phyloP scores from a whole-genome alignment of 1,140 invertebrate genomes.

The Psilanteris sp. region DNA sequence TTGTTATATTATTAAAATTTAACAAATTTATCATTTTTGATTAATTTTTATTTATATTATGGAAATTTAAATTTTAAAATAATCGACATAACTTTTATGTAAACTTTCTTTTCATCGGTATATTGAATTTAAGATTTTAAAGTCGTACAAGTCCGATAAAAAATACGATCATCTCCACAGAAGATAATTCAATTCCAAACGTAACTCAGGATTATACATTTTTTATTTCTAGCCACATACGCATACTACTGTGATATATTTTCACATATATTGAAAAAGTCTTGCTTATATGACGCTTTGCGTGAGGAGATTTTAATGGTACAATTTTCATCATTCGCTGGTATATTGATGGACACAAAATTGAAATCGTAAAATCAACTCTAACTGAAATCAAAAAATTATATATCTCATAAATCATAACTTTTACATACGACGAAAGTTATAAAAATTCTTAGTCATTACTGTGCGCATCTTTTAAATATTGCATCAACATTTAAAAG shows the following conservation, averaged over 20 bases:
- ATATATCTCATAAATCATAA: too few species aligned
- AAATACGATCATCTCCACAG: constrained; percentile 5
- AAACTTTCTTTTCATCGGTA: constrained; percentile 3
- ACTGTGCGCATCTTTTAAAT: too few species aligned
- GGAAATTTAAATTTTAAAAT: too few species aligned
- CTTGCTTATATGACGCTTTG: constrained; percentile 17
- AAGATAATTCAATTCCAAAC: constrained; percentile 10
- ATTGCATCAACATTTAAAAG: too few species aligned
- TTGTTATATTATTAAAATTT: too few species aligned
- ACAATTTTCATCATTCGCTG: constrained; percentile 4
- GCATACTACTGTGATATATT: constrained; percentile 4
- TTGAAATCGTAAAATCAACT: neutral
- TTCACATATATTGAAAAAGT: constrained; percentile 8
- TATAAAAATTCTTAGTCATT: too few species aligned
- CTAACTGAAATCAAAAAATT: too few species aligned
- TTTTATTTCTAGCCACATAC: constrained; percentile 25
- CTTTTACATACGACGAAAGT: too few species aligned
- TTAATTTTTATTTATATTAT: too few species aligned
- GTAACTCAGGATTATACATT: constrained; percentile 7
- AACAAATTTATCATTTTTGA: too few species aligned
- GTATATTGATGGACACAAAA: neutral
- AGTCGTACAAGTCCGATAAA: constrained; percentile 5
- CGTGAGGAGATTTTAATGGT: constrained; percentile 20
- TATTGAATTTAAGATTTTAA: constrained; percentile 7
- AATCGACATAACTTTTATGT: constrained; percentile 7